Conservation (phyloP, 2,113 vertebrate species). For the Eira barbara region DNA sequence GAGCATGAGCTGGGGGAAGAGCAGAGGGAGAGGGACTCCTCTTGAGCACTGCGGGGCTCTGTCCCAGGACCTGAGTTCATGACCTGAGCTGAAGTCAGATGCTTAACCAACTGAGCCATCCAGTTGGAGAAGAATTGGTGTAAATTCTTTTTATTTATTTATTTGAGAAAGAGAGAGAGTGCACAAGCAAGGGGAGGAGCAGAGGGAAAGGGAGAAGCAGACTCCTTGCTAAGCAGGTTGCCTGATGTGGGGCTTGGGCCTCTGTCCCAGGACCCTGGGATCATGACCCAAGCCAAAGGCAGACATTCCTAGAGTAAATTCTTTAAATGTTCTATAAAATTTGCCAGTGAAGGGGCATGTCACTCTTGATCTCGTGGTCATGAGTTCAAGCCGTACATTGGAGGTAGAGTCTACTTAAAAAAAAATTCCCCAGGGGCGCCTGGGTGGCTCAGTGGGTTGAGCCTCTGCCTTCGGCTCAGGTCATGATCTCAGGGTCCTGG, state of each 20-base stretch:
- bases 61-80: background rate
- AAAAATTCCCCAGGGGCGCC: no score
- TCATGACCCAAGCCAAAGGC: background rate
- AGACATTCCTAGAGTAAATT: background rate
- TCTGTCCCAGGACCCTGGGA: background rate
- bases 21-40: background rate
- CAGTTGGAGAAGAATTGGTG: background rate
- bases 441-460: no score
- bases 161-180: background rate
- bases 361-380: background rate
- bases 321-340: background rate
- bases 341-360: background rate
- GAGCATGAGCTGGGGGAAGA: no score
- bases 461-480: no score
- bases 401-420: background rate
- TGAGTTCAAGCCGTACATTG: background rate
- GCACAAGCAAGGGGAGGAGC: background rate
- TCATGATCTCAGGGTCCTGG: no score
- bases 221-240: background rate
- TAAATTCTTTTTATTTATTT: background rate
- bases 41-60: accelerated
- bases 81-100: background rate
- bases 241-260: no score
- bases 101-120: background rate
- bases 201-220: background rate